Evolutionary conservation across 2,888 invertebrate species (phyloP), one percentile per base, ranked within the genome.

Genomic region (Scaptomyza tumidula): DNA sequence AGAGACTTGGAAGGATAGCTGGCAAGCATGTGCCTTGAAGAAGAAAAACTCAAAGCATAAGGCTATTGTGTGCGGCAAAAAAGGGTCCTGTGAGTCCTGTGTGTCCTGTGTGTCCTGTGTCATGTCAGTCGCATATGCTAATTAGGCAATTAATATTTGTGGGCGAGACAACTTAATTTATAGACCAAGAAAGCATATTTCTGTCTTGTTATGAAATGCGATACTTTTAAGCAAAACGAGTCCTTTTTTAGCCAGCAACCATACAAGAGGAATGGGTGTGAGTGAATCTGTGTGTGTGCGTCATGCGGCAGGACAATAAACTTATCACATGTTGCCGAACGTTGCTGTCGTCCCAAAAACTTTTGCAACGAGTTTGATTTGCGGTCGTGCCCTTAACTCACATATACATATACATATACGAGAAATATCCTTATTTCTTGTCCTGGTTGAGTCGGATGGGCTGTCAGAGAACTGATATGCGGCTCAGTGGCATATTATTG

Each of bases 111-210:
- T 50, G 27, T 56, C 37, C 44, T 71, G 31, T 53, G 63, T 66
- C 78, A 88, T 89, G 90, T 89, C 90, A 89, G 84, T 85, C 83
- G 87, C 91, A 90, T 91, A 92, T 92, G 92, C 92, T 92, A 92
- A 92, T 92, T 91, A 92, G 90, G 91, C 92, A 92, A 92, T 92
- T 92, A 92, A 91, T 89, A 90, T 89, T 84, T 91, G 92, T 86
- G 91, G 91, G 90, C 90, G 88, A 90, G 88, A 89, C 90, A 85
- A 86, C 86, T 90, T 89, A 86, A 89, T 88, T 88, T 89, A 84
- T 81, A 78, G 81, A 84, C 72, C 68, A 76, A 86, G 78, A 81
- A 86, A 70, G 66, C 75, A 88, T 76, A 86, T 86, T 81, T 65
- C 67, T 78, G 54, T 54, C 29, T 44, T 44, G 62, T 68, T 71